Base-by-base conservation (phyloP, 1,140 invertebrate species). In the Cyphomyrmex costatus region DNA sequence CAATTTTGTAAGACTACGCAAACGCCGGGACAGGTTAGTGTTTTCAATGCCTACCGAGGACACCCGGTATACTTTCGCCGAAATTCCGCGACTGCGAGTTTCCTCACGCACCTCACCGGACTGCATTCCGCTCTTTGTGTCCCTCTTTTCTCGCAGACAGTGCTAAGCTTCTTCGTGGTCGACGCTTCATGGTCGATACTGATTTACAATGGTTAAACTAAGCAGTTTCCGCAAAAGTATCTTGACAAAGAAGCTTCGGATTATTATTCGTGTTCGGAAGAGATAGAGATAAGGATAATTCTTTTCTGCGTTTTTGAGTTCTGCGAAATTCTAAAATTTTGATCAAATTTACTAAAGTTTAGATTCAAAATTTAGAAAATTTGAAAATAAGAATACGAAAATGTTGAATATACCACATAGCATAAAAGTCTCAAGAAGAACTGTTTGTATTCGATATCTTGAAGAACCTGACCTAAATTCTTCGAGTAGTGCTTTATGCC, bases 121-220 rank as follows among this genome's bases (percentile, higher is more conserved):
- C 92, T 84, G 53, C 92, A 93, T 93, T 93, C 92, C 88, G 83
- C 89, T 90, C 91, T 93, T 92, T 92, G 88, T 92, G 71, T 83
- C 88, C 87, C 89, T 91, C 76, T 86, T 88, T 80, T 79, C 74
- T 78, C 56, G 61, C 63, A 58, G 21, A 70, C 88, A 83, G 74
- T 76, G 83, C 46, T 82, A 89, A 86, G 86, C 74, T 89, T 92
- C 88, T 68, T 63, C 51, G 10, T 30, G 10, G 27, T 14, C 51
- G 70, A 56, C 30, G 30, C 70, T 73, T 73, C n/a, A n/a, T 27
- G 33, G 68, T 77, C 66, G 53, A 78, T 70, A 27, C 61, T 80
- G 85, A 89, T 86, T 89, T 83, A 87, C 56, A 53, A 12, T n/a
- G 51, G 14, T 46, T 8, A 58, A 49, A 27, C n/a, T 51, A 68